Evolutionary conservation across 2,888 invertebrate genomes (phyloP).

Genomic region (Tribolium freemani): DNA sequence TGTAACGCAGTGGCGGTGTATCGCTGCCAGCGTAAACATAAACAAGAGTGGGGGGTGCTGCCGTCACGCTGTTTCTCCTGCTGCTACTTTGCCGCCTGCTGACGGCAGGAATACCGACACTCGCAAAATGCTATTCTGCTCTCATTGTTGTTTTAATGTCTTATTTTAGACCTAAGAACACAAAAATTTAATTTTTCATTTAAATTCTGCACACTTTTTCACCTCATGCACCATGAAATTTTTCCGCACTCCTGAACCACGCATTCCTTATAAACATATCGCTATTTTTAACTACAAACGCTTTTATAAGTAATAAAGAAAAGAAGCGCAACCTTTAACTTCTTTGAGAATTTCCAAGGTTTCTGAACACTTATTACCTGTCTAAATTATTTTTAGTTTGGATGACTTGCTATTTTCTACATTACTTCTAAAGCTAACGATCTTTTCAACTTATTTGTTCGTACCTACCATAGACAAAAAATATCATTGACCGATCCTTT

Average conservation of each 20-base stretch:
- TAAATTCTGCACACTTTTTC: slow-evolving; percentile 10
- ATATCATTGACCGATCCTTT: too few relatives aligned
- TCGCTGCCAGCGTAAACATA: slow-evolving; percentile 66
- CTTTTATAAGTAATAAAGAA: too few relatives aligned
- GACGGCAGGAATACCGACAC: slow-evolving; percentile 29
- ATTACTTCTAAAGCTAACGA: too few relatives aligned
- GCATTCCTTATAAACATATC: neutral
- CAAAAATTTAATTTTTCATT: slow-evolving; percentile 30
- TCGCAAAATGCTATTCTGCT: slow-evolving; percentile 5
- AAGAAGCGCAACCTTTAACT: too few relatives aligned
- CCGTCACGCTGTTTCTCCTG: slow-evolving; percentile 43
- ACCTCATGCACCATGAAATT: neutral
- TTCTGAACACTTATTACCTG: too few relatives aligned
- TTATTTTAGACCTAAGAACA: slow-evolving; percentile 2
- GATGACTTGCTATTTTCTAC: too few relatives aligned
- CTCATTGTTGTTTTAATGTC: slow-evolving; percentile 32
- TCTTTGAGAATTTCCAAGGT: too few relatives aligned
- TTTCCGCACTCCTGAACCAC: neutral
- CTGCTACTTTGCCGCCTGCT: slow-evolving; percentile 33
- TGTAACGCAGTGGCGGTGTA: slow-evolving; percentile 61
- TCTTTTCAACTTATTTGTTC: too few relatives aligned
- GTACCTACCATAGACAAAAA: too few relatives aligned
- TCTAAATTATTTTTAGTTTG: too few relatives aligned
- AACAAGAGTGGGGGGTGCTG: slow-evolving; percentile 64
- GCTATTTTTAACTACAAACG: too few relatives aligned